Percentiles rank a stretch among this genome's conserved stretches.
These are phyloP conservation scores for Vulpes vulpes DNA, from an alignment of 2,113 vertebrate species.

Conservation along the genomic window DNA sequence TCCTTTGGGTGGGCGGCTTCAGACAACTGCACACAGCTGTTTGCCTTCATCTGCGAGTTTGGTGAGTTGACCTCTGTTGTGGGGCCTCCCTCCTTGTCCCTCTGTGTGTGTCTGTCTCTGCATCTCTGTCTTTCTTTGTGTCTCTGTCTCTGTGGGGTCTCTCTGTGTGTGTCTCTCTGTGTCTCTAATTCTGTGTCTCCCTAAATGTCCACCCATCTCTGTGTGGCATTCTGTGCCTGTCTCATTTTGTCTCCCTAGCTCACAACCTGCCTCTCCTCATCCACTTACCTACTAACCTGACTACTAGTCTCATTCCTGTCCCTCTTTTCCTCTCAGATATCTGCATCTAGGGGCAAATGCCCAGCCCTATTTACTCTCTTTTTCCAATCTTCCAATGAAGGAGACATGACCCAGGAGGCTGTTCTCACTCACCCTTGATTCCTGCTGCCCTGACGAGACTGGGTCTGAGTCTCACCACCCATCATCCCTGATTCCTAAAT, in stretches of 20 bases:
- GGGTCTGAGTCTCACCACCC: neutral
- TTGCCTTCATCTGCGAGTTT: conserved; percentile 94
- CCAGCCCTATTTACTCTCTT: neutral
- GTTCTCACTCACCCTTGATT: neutral
- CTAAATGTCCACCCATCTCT: neutral
- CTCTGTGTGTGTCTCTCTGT: neutral
- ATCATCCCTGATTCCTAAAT: neutral
- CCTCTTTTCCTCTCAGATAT: neutral
- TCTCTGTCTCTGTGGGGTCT: no score
- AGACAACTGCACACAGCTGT: conserved; percentile 92
- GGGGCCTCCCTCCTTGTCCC: neutral
- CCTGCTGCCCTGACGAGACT: neutral
- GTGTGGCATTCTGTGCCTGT: neutral
- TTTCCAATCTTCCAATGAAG: neutral
- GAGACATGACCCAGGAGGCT: neutral
- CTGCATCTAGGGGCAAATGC: neutral
- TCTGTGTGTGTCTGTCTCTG: neutral
- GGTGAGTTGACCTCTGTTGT: conserved; percentile 86
- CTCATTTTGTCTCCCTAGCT: neutral
- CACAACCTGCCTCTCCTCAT: neutral
- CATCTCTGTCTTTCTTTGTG: neutral
- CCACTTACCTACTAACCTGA: neutral
- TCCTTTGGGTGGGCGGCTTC: conserved; percentile 91
- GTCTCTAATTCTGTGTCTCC: neutral
- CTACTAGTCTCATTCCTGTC: neutral